Evolutionary conservation across 2,888 invertebrate genomes (phyloP), one percentile per base, ranked within the genome.

Genomic region (Heteromyza rotundicornis): DNA sequence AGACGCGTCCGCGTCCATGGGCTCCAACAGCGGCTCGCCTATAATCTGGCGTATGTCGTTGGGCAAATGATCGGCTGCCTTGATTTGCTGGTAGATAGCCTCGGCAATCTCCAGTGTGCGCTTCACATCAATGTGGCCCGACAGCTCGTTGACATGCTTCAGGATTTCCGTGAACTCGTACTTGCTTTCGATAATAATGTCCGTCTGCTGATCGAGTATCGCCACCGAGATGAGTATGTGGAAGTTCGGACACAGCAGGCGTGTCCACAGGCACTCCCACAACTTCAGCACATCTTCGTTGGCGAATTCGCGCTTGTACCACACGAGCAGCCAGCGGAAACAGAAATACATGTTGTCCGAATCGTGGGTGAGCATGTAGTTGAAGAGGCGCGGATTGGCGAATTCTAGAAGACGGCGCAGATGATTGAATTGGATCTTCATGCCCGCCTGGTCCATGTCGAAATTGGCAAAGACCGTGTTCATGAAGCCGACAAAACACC

Each of bases 401-500:
- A 95, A 91, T 69, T 89, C 86, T 14, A 98, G 82, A 59, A 99
- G 84, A 44, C 89, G 90, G 71, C 94, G 91, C 52, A 98, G 85
- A 77, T 97, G 92, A 20, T 88, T 86, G 62, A 99, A 86, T 80
- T 99, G 98, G 55, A 88, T 88, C 84, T 97, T 98, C 93, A 98
- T 99, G 57, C 95, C 94, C 1, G 92, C 91, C 82, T 98, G 98
- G 84, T 98, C 97, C 84, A 97, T 91, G 80, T 97, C 96, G 84
- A 99, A 99, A 85, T 99, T 99, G 14, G 88, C 87, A 65, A 89
- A 89, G 81, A 98, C 92, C 86, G 90, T 90, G 63, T 98, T 91
- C 96, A 99, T 98, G 74, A 98, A 95, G 8, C 97, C 97, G 36
- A 94, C 96, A 81, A 99, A 99, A 83, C 97, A 96, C 99, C 99